phyloP scores from a whole-genome alignment of 2,113 vertebrate species.

The Halcyon malimbica region DNA sequence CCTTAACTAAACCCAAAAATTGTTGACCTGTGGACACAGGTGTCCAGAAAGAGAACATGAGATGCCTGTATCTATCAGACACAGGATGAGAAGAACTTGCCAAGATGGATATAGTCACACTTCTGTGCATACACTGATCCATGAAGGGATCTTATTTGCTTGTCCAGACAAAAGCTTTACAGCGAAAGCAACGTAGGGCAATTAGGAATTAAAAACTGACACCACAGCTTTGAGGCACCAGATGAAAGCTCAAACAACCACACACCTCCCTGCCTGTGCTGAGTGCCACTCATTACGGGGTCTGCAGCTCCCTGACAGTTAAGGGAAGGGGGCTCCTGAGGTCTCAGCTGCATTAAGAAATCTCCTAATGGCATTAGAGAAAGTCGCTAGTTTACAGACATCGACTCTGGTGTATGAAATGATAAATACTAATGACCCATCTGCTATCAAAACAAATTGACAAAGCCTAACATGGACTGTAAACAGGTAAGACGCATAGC shows the following conservation, averaged over 20 bases:
- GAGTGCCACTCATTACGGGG: accelerated
- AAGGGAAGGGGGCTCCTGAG: not conserved
- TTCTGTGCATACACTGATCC: not conserved
- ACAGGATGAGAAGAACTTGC: not conserved
- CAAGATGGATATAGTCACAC: not conserved
- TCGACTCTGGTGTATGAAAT: not conserved
- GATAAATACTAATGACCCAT: conserved; percentile 44
- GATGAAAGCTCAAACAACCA: accelerated
- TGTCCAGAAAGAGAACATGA: not conserved
- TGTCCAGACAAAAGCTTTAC: not conserved
- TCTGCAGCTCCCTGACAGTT: not conserved
- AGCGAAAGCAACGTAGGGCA: not conserved
- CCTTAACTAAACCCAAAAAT: not conserved
- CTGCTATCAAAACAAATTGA: conserved; percentile 43
- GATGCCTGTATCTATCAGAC: not conserved
- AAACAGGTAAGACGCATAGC: conserved; percentile 24
- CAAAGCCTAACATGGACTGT: conserved; percentile 40
- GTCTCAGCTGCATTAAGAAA: not conserved
- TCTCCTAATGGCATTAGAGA: not conserved
- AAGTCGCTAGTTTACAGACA: not conserved
- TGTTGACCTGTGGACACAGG: not conserved
- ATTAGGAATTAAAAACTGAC: not conserved
- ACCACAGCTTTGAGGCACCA: not conserved
- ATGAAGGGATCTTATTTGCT: not conserved
- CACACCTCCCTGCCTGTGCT: not conserved